These are phyloP conservation scores for Rhaphigaster nebulosa DNA, from an alignment of 2,888 invertebrate genomes.

Conservation along the genomic window DNA sequence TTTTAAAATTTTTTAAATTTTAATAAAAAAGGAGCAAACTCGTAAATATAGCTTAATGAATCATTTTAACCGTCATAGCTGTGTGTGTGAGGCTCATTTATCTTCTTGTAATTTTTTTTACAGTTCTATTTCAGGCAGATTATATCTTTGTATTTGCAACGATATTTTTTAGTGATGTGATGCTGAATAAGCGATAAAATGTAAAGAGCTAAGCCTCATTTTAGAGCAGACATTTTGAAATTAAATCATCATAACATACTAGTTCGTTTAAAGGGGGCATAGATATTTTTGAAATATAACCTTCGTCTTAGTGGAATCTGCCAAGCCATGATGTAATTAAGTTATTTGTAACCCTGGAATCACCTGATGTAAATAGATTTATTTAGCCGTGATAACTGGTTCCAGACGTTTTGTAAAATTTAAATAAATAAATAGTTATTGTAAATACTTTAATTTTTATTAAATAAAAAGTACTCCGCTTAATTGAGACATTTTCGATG, in stretches of 20 bases:
- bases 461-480: too few relatives aligned
- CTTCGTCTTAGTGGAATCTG: constrained; percentile 32
- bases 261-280: neutral
- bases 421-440: neutral
- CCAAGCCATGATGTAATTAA: constrained; percentile 35
- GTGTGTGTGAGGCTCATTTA: too few relatives aligned
- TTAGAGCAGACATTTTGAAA: neutral
- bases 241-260: neutral
- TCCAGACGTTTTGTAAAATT: neutral
- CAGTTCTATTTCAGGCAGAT: neutral
- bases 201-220: neutral
- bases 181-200: neutral
- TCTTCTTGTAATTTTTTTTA: neutral
- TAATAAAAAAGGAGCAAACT: too few relatives aligned
- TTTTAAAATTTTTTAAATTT: too few relatives aligned
- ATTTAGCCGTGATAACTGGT: neutral
- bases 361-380: neutral
- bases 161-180: neutral
- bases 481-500: too few relatives aligned
- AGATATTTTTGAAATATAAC: constrained; percentile 35
- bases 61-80: too few relatives aligned
- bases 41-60: too few relatives aligned
- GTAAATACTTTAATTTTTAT: neutral
- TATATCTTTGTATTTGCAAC: neutral
- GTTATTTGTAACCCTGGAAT: neutral